Conservation (phyloP, 2,797 vertebrate genomes). For the Rhinogobio ventralis region DNA sequence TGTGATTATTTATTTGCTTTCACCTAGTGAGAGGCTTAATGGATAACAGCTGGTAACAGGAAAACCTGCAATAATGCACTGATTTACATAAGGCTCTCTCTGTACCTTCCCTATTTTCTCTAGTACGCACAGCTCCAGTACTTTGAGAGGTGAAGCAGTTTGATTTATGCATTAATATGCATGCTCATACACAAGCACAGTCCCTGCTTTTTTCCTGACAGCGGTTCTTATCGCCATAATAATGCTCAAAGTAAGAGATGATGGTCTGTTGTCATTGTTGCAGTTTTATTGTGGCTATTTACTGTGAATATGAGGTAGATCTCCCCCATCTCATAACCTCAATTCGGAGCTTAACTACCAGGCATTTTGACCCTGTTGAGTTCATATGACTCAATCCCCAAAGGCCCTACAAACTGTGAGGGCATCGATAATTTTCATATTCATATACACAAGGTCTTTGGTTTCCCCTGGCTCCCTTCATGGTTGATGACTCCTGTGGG, state of each 20-base stretch:
- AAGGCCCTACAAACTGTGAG: conserved; percentile 68
- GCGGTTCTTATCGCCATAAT: conserved; percentile 38
- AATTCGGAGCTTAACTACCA: conserved; percentile 30
- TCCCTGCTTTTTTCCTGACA: neutral
- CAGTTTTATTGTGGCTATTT: conserved; percentile 45
- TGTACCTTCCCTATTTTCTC: neutral
- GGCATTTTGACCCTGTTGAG: conserved; percentile 61
- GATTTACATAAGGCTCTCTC: conserved; percentile 13
- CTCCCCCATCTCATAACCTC: neutral
- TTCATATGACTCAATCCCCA: conserved; percentile 62
- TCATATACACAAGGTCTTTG: conserved; percentile 70
- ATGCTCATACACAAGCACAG: neutral
- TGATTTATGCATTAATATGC: conserved; percentile 6
- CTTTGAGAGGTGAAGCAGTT: neutral
- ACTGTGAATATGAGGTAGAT: conserved; percentile 14
- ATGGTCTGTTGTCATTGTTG: conserved; percentile 22
- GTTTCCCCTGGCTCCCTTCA: conserved; percentile 73
- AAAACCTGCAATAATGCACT: conserved; percentile 26
- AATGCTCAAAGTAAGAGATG: conserved; percentile 24
- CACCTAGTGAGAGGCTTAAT: conserved; percentile 8
- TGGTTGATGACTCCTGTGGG: conserved; percentile 74
- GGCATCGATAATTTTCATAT: conserved; percentile 74
- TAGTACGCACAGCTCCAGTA: neutral
- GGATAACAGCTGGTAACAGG: conserved; percentile 30
- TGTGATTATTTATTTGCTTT: conserved; percentile 23